Evolutionary conservation across 2,888 invertebrate species (phyloP).

Genomic region (Clitarchus hookeri): DNA sequence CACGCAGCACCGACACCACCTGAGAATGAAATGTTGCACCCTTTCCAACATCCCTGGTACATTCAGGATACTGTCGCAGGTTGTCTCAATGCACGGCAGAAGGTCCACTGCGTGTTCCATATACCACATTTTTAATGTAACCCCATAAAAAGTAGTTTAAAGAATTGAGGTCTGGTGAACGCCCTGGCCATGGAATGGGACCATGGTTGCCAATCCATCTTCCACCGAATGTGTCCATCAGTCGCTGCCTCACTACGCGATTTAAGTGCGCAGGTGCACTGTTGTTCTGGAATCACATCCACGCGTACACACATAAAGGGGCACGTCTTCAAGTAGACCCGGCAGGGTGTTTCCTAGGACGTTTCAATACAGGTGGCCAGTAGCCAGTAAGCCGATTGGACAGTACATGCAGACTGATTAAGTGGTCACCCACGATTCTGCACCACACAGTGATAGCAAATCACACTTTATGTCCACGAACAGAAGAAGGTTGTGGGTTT

Average conservation of each 20-base stretch:
- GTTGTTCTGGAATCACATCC: background rate
- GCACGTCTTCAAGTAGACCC: background rate
- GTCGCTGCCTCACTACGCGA: background rate
- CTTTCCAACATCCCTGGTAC: too few species aligned
- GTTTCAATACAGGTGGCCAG: background rate
- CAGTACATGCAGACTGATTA: background rate
- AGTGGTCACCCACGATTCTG: background rate
- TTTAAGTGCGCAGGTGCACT: background rate
- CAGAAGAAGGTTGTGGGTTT: background rate
- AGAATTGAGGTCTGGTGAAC: too few species aligned
- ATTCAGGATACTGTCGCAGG: too few species aligned
- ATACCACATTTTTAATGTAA: too few species aligned
- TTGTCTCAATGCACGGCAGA: too few species aligned
- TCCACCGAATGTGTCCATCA: too few species aligned
- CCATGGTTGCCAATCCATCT: too few species aligned
- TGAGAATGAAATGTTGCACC: too few species aligned
- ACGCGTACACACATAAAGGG: background rate
- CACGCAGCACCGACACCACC: too few species aligned
- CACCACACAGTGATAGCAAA: slow-evolving; percentile 1
- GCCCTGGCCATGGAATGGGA: too few species aligned
- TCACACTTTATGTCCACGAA: background rate
- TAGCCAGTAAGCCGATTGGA: slow-evolving; percentile 2
- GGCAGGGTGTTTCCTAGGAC: background rate
- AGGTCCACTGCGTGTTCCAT: too few species aligned
- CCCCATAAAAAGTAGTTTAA: too few species aligned